These are phyloP conservation scores for Acanthaster planci DNA, from an alignment of 35 echinoderm and acorn worm species.

Conservation along the genomic window DNA sequence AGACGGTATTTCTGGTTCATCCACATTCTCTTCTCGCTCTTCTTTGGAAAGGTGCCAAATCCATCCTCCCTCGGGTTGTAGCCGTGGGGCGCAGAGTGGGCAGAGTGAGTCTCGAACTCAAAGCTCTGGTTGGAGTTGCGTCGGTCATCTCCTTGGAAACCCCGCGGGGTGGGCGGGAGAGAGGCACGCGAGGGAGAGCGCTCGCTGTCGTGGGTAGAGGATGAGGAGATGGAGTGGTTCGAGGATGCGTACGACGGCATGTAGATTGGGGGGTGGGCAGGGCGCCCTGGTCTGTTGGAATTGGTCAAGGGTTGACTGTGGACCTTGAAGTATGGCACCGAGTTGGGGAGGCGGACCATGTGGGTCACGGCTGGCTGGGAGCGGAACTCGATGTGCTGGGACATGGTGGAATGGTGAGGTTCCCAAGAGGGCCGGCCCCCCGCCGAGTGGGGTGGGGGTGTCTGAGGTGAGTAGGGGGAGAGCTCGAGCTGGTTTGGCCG, in stretches of 20 bases:
- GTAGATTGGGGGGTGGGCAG: not conserved
- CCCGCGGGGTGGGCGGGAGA: constrained; percentile 11
- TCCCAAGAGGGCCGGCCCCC: not conserved
- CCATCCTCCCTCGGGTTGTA: constrained; percentile 12
- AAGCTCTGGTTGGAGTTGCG: constrained; percentile 21
- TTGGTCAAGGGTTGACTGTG: constrained; percentile 5
- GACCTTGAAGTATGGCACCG: constrained; percentile 51
- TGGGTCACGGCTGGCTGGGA: constrained; percentile 40
- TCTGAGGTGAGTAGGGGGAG: not conserved
- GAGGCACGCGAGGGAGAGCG: constrained; percentile 41
- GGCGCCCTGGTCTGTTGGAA: constrained; percentile 25
- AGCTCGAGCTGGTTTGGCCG: constrained; percentile 17
- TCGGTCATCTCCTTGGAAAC: not conserved
- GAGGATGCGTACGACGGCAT: not conserved
- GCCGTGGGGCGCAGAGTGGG: not conserved
- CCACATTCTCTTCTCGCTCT: constrained; percentile 19
- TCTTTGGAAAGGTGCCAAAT: not conserved
- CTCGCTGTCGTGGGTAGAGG: not conserved
- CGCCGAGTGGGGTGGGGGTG: constrained; percentile 8
- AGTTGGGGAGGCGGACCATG: constrained; percentile 42
- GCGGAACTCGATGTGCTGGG: not conserved
- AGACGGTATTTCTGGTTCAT: not conserved
- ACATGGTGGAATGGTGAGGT: not conserved
- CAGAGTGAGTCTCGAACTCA: not conserved
- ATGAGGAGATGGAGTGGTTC: constrained; percentile 2